These are phyloP conservation scores for Micronisus gabar DNA, from an alignment of 2,113 vertebrate genomes.

Conservation along the genomic window DNA sequence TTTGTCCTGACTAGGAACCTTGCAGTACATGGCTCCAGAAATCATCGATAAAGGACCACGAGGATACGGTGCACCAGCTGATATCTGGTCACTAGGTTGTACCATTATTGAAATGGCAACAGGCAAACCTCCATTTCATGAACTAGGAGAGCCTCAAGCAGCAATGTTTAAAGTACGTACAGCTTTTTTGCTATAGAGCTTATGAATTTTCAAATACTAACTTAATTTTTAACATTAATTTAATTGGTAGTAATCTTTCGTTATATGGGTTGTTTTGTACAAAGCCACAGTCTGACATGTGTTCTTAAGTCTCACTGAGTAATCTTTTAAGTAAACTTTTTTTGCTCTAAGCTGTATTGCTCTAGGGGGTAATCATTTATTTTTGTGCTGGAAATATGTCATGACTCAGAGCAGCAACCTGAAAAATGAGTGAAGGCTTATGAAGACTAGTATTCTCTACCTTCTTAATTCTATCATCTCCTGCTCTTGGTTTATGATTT, in stretches of 20 bases:
- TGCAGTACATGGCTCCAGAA: constrained; percentile 85
- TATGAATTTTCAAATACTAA: not conserved
- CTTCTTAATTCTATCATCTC: not conserved
- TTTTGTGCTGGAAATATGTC: not conserved
- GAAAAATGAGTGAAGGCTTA: not conserved
- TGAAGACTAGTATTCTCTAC: not conserved
- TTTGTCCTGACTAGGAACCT: constrained; percentile 66
- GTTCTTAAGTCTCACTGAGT: not conserved
- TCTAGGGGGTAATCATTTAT: not conserved
- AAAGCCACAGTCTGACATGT: not conserved
- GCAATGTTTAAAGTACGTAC: constrained; percentile 79
- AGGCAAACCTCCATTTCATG: constrained; percentile 77
- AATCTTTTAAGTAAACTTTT: not conserved
- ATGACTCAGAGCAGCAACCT: not conserved
- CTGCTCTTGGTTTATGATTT: not conserved
- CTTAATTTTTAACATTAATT: not conserved
- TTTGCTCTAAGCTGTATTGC: not conserved
- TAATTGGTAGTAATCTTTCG: not conserved
- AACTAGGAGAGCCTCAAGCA: constrained; percentile 77
- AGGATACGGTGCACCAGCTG: constrained; percentile 77
- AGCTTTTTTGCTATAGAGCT: not conserved
- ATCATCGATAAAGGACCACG: constrained; percentile 78
- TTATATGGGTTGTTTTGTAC: not conserved
- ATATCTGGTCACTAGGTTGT: constrained; percentile 85
- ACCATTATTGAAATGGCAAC: constrained; percentile 86